Percentiles rank a stretch among this genome's conserved stretches.
phyloP scores from a whole-genome alignment of 2,113 vertebrate genomes.

The Meriones unguiculatus region DNA sequence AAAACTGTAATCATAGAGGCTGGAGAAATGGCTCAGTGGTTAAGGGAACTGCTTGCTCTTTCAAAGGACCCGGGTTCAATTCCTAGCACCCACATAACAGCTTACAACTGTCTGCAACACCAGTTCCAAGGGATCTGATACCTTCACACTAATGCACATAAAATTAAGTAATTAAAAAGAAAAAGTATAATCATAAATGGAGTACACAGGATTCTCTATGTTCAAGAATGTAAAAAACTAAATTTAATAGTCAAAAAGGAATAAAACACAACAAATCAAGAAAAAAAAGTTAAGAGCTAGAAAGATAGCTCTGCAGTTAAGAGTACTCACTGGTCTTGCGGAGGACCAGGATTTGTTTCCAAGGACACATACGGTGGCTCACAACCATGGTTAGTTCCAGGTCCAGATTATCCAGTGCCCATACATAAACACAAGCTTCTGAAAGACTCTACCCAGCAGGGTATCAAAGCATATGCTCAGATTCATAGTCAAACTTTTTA shows the following conservation, averaged over 20 bases:
- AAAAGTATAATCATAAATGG: not conserved
- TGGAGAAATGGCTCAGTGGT: no score
- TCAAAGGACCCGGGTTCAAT: no score
- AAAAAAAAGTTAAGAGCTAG: not conserved
- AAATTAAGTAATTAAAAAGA: no score
- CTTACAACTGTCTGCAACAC: no score
- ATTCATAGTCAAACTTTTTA: no score
- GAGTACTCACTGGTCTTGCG: not conserved
- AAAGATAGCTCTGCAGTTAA: not conserved
- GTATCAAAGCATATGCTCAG: no score
- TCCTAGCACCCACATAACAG: no score
- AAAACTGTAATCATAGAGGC: not conserved
- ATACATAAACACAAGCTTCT: not conserved
- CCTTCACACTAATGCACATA: no score
- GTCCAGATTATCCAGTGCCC: not conserved
- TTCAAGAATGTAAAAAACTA: not conserved
- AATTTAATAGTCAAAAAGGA: conserved; percentile 38
- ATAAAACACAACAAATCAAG: conserved; percentile 12
- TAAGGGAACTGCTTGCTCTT: no score
- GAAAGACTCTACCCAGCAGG: not conserved
- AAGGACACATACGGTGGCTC: not conserved
- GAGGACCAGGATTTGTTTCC: not conserved
- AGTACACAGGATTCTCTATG: not conserved
- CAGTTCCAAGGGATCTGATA: no score
- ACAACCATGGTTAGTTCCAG: not conserved